phyloP scores from a whole-genome alignment of 2,797 vertebrate genomes.

The Pterois miles region DNA sequence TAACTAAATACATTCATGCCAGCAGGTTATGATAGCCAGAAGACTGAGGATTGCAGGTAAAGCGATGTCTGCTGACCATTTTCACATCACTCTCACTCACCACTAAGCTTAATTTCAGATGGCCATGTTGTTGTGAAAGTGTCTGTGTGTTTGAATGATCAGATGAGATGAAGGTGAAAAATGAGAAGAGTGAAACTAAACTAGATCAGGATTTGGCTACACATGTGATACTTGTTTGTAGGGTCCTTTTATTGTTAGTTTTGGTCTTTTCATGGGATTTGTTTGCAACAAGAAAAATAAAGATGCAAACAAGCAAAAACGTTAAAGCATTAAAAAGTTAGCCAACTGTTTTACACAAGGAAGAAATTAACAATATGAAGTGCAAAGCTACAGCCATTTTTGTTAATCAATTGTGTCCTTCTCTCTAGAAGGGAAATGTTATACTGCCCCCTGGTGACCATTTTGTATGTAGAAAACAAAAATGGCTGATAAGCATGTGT shows the following conservation, averaged over 20 bases:
- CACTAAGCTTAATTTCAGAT: no score
- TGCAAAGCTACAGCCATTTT: neutral
- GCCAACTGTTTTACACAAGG: neutral
- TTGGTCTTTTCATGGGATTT: neutral
- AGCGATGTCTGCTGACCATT: no score
- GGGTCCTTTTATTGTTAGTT: neutral
- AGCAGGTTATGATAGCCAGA: no score
- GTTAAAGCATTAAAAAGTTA: neutral
- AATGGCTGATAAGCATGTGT: neutral
- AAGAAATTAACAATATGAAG: neutral
- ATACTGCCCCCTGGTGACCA: conserved; percentile 34
- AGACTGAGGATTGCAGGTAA: no score
- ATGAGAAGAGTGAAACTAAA: no score
- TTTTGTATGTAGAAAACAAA: neutral
- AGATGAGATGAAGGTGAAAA: no score
- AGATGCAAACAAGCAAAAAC: neutral
- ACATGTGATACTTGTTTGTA: neutral
- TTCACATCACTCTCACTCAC: no score
- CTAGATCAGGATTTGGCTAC: neutral
- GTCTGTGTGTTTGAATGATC: no score
- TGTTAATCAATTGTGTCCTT: neutral
- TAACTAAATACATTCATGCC: no score
- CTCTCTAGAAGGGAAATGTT: neutral
- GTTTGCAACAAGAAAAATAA: neutral
- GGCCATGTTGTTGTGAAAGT: no score